Base-by-base conservation (phyloP, 2,888 invertebrate species). In the Cheiracanthium punctorium region DNA sequence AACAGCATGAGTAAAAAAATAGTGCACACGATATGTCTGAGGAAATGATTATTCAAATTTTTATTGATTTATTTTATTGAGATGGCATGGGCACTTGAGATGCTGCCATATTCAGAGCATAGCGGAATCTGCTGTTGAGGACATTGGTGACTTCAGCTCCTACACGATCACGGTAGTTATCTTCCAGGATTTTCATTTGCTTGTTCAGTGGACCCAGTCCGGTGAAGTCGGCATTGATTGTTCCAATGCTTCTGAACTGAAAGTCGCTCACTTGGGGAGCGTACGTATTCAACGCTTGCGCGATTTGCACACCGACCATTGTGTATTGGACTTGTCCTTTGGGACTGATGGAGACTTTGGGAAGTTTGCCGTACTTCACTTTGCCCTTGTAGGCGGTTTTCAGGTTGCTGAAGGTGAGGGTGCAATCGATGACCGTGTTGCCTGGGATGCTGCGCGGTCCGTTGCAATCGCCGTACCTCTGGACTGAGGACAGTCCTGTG, bases 191-290 rank as follows among this genome's bases (percentile, higher is more conserved):
- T 17, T 67, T 73, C 84, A 84, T 67, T 8, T 79, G 70, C 24
- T 84, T 84, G 33, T 87, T 87, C 71, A 87, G 64, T 17, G 86
- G 80, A 10, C 86, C 86, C 32, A 87, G 52, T 12, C 86, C 86
- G 4, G 86, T 72, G 52, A 81, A 87, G 1, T 52, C 37, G 1
- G 86, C 30, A 2, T 64, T 29, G 37, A 81, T 10, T 28, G 28
- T n/a, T n/a, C 86, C 80, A 32, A 76, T 28, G 5, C 29, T 29
- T 30, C 41, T 41, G 17, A 86, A 17, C 41, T 30, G n/a, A n/a
- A 80, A 64, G 12, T 33, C 7, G 14, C 20, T 28, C 4, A 73
- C 24, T 0, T 29, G 41, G 17, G 76, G 30, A 1, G 14, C 4
- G 0, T 37, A 17, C 1, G 48, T 30, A 20, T 24, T 52, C 1